These are phyloP conservation scores for Drosophila parvula DNA, from an alignment of 1,140 invertebrate genomes.

Conservation along the genomic window DNA sequence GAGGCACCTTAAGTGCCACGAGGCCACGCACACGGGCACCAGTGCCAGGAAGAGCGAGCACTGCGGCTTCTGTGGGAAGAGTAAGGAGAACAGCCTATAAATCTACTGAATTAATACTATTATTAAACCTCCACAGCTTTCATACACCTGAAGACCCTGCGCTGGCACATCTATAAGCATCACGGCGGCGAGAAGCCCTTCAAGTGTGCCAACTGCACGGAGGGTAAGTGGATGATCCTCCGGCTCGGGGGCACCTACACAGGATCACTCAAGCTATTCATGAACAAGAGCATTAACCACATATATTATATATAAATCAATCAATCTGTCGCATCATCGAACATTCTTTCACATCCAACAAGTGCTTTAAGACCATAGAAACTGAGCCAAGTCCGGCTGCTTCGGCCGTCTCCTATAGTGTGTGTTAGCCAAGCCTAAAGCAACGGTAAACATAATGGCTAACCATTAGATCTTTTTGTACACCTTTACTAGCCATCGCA, in stretches of 20 bases:
- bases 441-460: constrained; percentile 71
- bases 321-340: constrained; percentile 69
- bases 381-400: constrained; percentile 44
- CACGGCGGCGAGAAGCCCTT: constrained; percentile 80
- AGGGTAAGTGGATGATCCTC: constrained; percentile 60
- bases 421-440: constrained; percentile 67
- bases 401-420: constrained; percentile 62
- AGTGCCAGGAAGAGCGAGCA: constrained; percentile 70
- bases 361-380: constrained; percentile 59
- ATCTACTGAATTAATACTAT: neutral
- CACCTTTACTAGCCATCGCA: constrained; percentile 60
- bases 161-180: constrained; percentile 78
- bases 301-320: constrained; percentile 23
- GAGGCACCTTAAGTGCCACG: constrained; percentile 72
- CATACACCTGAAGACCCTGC: constrained; percentile 75
- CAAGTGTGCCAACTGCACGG: constrained; percentile 74
- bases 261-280: constrained; percentile 15
- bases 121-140: constrained; percentile 55
- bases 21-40: constrained; percentile 69
- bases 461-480: constrained; percentile 51
- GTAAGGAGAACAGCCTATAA: constrained; percentile 25
- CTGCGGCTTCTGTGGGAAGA: constrained; percentile 75
- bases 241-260: neutral
- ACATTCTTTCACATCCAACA: constrained; percentile 56
- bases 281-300: constrained; percentile 60